A percentile compares a stretch with the other conserved stretches of the same genome.
Conservation (phyloP, 2,113 vertebrate genomes). For the Himantopus leucocephalus region DNA sequence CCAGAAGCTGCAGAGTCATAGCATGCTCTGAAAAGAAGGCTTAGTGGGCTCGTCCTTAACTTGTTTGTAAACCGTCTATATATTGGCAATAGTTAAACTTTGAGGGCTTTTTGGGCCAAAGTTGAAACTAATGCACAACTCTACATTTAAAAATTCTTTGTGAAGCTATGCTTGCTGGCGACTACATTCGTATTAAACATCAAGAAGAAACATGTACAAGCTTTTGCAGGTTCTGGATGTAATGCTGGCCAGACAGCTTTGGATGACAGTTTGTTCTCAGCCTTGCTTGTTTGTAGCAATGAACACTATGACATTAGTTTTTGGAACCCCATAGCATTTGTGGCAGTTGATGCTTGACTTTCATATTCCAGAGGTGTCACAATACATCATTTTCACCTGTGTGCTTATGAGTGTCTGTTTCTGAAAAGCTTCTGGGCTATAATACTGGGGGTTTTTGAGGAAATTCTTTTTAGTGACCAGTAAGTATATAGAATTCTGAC, state of each 20-base stretch:
- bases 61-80: neutral
- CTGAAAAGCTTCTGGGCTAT: neutral
- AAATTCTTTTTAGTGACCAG: neutral
- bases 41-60: neutral
- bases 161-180: neutral
- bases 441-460: neutral
- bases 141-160: neutral
- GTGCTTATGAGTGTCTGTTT: neutral
- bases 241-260: neutral
- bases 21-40: neutral
- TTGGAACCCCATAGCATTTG: neutral
- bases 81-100: neutral
- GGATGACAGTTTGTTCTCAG: neutral
- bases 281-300: neutral
- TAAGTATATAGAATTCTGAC: neutral
- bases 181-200: neutral
- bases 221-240: neutral
- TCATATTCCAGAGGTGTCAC: neutral
- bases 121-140: neutral
- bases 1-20: neutral
- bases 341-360: neutral
- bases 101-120: neutral
- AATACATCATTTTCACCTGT: fast-evolving
- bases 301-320: neutral
- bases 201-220: neutral